phyloP scores from a whole-genome alignment of 2,113 vertebrate genomes.

The Lampris incognitus region DNA sequence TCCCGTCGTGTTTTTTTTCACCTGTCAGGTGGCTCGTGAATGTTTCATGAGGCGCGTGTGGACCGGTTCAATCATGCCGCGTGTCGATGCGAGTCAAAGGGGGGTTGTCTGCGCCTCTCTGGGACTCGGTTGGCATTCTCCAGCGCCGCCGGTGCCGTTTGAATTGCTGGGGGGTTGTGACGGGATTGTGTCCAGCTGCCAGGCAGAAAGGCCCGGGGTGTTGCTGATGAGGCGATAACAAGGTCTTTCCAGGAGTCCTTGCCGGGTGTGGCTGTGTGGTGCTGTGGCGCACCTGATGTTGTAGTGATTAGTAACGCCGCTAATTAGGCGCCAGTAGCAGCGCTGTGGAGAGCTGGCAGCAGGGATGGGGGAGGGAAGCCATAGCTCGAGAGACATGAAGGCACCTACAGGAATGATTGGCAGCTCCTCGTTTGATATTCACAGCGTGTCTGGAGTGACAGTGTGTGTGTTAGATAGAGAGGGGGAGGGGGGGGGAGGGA shows the following conservation, averaged over 20 bases:
- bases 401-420: slow-evolving; percentile 42
- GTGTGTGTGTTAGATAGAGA: background rate
- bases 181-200: slow-evolving; percentile 43
- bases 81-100: slow-evolving; percentile 9
- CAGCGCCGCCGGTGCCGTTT: slow-evolving; percentile 24
- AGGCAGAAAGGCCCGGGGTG: slow-evolving; percentile 19
- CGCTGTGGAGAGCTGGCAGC: slow-evolving; percentile 42
- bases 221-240: slow-evolving; percentile 63
- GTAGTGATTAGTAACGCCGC: slow-evolving; percentile 41
- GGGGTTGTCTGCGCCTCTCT: background rate
- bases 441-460: slow-evolving; percentile 5
- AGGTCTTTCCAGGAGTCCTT: slow-evolving; percentile 42
- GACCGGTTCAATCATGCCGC: slow-evolving; percentile 13
- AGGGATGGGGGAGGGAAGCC: slow-evolving; percentile 24
- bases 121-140: slow-evolving; percentile 35
- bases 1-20: slow-evolving; percentile 17
- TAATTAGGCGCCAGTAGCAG: slow-evolving; percentile 58
- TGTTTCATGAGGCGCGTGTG: slow-evolving; percentile 33
- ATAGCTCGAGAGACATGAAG: slow-evolving; percentile 16
- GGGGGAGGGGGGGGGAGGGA: background rate
- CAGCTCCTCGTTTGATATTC: slow-evolving; percentile 21
- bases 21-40: slow-evolving; percentile 25
- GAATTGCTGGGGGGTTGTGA: slow-evolving; percentile 42
- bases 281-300: slow-evolving; percentile 4
- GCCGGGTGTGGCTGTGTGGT: slow-evolving; percentile 44